Percentiles rank a stretch among this genome's conserved stretches.
Evolutionary conservation across 2,797 vertebrate genomes (phyloP).

Genomic region (Fistularia tabacaria): DNA sequence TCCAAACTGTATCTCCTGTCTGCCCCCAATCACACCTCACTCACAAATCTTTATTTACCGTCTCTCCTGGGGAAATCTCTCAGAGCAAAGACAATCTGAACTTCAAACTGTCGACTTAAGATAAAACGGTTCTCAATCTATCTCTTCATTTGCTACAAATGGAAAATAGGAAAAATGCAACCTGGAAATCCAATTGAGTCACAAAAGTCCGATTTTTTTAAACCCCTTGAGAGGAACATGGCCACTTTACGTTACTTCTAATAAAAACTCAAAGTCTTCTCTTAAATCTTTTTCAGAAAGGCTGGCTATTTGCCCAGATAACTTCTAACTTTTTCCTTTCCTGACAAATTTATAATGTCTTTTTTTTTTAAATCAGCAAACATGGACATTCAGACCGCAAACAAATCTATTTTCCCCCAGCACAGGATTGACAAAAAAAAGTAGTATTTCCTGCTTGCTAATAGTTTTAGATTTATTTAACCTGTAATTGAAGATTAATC

Average conservation of each 20-base stretch:
- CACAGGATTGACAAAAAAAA: too few species aligned
- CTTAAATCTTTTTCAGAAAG: constrained; percentile 29
- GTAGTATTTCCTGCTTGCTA: too few species aligned
- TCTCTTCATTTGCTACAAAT: constrained; percentile 8
- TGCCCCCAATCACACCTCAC: constrained; percentile 16
- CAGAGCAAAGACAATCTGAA: constrained; percentile 27
- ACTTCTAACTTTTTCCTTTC: constrained; percentile 14
- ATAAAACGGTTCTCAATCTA: constrained; percentile 4
- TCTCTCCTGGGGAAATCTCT: constrained; percentile 19
- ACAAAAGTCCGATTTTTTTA: constrained; percentile 3
- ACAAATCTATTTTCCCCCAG: too few species aligned
- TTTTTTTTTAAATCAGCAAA: too few species aligned
- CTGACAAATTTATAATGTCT: neutral
- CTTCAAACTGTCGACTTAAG: constrained; percentile 18
- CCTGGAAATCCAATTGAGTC: constrained; percentile 21
- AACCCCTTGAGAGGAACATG: constrained; percentile 25
- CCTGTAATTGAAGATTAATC: too few species aligned
- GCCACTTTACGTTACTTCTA: constrained; percentile 7
- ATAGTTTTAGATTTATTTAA: too few species aligned
- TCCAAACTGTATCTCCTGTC: constrained; percentile 27
- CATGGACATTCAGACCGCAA: too few species aligned
- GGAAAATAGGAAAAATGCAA: constrained; percentile 12
- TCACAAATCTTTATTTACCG: constrained; percentile 39
- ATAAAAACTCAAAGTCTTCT: constrained; percentile 19
- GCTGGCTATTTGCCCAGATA: constrained; percentile 26